phyloP scores from a whole-genome alignment of 1,140 invertebrate genomes.

The Elymnias hypermnestra region DNA sequence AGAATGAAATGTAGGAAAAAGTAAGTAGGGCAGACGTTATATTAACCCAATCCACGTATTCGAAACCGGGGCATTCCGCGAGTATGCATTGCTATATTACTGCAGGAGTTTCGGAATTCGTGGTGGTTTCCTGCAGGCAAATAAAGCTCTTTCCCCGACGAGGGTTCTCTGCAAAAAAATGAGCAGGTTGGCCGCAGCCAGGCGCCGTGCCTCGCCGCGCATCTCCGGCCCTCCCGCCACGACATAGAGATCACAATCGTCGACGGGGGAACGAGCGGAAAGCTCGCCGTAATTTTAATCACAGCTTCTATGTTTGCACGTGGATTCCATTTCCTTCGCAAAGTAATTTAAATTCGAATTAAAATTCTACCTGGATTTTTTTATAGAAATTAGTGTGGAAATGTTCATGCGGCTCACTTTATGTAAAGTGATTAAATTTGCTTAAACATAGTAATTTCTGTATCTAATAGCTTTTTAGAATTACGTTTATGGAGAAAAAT shows the following conservation, averaged over 20 bases:
- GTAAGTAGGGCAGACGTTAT: no score
- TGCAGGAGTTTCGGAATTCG: not conserved
- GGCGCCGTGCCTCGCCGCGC: not conserved
- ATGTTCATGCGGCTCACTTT: no score
- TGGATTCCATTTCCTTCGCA: not conserved
- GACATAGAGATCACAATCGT: no score
- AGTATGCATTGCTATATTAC: no score
- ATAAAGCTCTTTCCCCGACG: not conserved
- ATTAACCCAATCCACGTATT: not conserved
- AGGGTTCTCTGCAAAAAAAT: not conserved
- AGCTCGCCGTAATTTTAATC: slow-evolving; percentile 1
- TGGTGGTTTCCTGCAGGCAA: not conserved
- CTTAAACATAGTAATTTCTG: no score
- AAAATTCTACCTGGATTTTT: not conserved
- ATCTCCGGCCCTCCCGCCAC: no score
- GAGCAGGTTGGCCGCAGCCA: not conserved
- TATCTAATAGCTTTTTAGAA: no score
- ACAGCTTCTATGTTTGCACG: not conserved
- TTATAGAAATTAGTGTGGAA: no score
- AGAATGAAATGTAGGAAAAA: no score
- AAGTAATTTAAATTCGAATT: not conserved
- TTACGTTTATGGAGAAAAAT: no score
- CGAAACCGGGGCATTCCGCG: no score
- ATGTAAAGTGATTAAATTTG: no score
- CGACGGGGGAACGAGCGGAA: not conserved